Conservation (phyloP, 2,888 invertebrate species). For the Nebria brevicollis region DNA sequence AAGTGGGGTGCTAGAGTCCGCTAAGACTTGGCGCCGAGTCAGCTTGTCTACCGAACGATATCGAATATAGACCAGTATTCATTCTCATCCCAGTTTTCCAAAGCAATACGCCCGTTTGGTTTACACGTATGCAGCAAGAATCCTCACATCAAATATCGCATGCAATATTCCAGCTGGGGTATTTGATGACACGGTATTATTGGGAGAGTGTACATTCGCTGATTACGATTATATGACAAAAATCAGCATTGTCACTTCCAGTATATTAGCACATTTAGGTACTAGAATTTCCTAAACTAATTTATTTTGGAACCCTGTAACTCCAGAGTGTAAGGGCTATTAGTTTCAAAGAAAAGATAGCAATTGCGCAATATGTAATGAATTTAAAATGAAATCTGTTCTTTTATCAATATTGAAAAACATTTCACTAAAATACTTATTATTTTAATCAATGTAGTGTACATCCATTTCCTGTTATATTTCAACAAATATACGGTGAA, state of each 20-base stretch:
- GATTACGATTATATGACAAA: conserved; percentile 28
- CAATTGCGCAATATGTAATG: too few species aligned
- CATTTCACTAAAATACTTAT: neutral
- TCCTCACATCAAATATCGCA: conserved; percentile 28
- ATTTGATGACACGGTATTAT: conserved; percentile 25
- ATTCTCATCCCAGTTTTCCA: neutral
- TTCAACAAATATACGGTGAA: neutral
- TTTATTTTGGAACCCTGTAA: too few species aligned
- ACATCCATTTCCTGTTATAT: too few species aligned
- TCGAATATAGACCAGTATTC: conserved; percentile 18
- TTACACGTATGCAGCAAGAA: neutral
- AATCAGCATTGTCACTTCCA: conserved; percentile 7
- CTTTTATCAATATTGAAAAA: neutral
- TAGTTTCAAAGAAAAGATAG: too few species aligned
- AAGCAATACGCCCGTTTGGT: neutral
- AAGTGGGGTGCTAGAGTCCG: neutral
- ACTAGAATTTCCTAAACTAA: too few species aligned
- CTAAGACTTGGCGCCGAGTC: conserved; percentile 15
- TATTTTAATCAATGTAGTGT: conserved; percentile 8
- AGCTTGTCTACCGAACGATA: conserved; percentile 33
- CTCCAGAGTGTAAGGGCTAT: too few species aligned
- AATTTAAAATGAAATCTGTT: too few species aligned
- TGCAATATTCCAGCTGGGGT: conserved; percentile 27
- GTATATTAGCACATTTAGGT: too few species aligned
- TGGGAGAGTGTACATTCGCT: conserved; percentile 7